These are phyloP conservation scores for Dendrophyllia cribrosa DNA, from an alignment of 64 coral and sea anemone species.

Conservation along the genomic window DNA sequence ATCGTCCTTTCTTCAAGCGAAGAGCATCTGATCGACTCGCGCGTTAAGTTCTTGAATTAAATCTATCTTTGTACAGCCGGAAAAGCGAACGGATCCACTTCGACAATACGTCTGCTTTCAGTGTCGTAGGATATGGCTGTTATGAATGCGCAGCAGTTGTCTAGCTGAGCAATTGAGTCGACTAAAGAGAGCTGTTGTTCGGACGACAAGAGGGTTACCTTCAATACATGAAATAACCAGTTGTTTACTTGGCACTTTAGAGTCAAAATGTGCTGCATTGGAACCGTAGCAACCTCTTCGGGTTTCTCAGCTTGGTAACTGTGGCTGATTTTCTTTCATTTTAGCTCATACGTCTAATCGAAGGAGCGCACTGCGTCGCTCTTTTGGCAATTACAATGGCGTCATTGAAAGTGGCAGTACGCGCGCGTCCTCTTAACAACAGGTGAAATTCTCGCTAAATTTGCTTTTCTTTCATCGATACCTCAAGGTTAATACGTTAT, in stretches of 20 bases:
- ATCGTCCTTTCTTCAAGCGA: neutral
- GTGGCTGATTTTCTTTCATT: too few species aligned
- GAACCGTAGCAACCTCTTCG: neutral
- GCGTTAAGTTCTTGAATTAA: too few species aligned
- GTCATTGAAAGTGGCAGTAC: conserved; percentile 69
- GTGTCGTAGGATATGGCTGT: neutral
- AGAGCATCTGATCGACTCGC: neutral
- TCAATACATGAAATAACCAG: neutral
- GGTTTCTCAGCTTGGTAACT: neutral
- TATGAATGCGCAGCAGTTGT: neutral
- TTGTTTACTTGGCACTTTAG: neutral
- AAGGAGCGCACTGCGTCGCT: neutral
- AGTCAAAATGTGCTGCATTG: neutral
- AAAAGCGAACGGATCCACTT: neutral
- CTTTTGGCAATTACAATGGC: conserved; percentile 23
- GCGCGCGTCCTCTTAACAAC: conserved; percentile 70
- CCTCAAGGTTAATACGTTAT: neutral
- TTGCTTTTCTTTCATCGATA: neutral
- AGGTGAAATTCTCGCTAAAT: conserved; percentile 28
- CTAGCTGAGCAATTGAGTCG: neutral
- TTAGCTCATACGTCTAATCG: neutral
- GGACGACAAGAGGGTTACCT: neutral
- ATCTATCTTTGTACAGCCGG: neutral
- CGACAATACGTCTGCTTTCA: neutral
- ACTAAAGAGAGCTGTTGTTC: neutral